Evolutionary conservation across 2,797 vertebrate genomes (phyloP), one percentile per base, ranked within the genome.

Genomic region (Tokudaia muenninki): DNA sequence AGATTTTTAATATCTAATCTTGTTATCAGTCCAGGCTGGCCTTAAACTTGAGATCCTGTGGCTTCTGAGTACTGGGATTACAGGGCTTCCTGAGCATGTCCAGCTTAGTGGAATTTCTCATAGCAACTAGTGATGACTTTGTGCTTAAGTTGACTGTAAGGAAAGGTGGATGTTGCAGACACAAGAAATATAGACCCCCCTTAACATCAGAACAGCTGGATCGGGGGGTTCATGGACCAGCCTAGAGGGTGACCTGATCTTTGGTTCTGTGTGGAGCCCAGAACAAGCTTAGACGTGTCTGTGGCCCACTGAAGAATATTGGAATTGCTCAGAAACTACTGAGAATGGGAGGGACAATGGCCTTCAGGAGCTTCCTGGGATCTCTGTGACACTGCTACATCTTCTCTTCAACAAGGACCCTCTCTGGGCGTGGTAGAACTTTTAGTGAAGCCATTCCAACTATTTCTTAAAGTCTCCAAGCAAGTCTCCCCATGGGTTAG

Each of bases 381-480:
- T 26, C 11, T 44, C 93, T 29, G 59, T 13, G 31, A 44, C 22
- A 26, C 3, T 3, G 1, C 17, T 79, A 12, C 12, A 37, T n/a
- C 81, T 44, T 55, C 26, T 84, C 17, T 61, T 61, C 34, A 2
- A 78, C 26, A 16, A 86, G 65, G 31, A 6, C 31, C 11, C 22
- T 52, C 34, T 14, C 2, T n/a, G 50, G 37, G 57, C 11, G 34
- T 41, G 41, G 5, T 55, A 14, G 72, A 13, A 31, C 67, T 78
- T 87, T 77, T 47, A 57, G 24, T 70, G 41, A 65, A 65, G 34
- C 70, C 6, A 1, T 7, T 80, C 57, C 37, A 65, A 37, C 34
- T 82, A 26, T 57, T 92, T 87, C 82, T 90, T 52, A 57, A 70
- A 41, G 41, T 78, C 81, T 63, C 34, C 77, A 94, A 63, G 57